A percentile compares a stretch with the other conserved stretches of the same genome.
Conservation (phyloP, 1,140 invertebrate species). For the Uloborus diversus region DNA sequence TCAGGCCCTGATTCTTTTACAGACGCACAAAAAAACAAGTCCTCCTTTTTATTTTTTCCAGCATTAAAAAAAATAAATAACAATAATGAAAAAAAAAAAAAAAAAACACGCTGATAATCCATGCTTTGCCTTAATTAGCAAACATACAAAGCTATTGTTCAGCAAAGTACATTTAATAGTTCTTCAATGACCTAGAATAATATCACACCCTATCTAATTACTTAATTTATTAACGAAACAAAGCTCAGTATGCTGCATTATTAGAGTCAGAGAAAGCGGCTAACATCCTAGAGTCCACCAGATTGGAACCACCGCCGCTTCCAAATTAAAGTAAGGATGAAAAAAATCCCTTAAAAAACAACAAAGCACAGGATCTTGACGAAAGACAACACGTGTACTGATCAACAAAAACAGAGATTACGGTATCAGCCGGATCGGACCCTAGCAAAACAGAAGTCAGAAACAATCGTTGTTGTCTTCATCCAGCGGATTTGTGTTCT, state of each 20-base stretch:
- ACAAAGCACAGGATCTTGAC: conserved; percentile 25
- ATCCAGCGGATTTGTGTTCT: background rate
- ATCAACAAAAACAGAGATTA: background rate
- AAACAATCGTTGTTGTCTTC: conserved; percentile 22
- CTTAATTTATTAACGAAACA: conserved; percentile 31
- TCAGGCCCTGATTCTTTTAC: too few species aligned
- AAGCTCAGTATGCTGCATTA: conserved; percentile 7
- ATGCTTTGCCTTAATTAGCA: too few species aligned
- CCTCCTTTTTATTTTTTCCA: too few species aligned
- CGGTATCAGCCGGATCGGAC: background rate
- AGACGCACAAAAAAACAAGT: too few species aligned
- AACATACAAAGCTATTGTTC: too few species aligned
- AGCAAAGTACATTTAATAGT: too few species aligned
- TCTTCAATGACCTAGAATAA: too few species aligned
- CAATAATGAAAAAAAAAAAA: too few species aligned
- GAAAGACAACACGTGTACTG: conserved; percentile 35
- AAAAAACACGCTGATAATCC: too few species aligned
- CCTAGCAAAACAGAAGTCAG: background rate
- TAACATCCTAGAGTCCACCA: background rate
- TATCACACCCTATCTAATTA: conserved; percentile 14
- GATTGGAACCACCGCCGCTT: conserved; percentile 20
- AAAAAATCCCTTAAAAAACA: background rate
- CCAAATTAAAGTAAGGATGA: conserved; percentile 22
- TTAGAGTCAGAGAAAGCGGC: background rate
- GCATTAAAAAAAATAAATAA: too few species aligned